Base-by-base conservation (phyloP, 2,888 invertebrate genomes). In the Drosophila anomelani region DNA sequence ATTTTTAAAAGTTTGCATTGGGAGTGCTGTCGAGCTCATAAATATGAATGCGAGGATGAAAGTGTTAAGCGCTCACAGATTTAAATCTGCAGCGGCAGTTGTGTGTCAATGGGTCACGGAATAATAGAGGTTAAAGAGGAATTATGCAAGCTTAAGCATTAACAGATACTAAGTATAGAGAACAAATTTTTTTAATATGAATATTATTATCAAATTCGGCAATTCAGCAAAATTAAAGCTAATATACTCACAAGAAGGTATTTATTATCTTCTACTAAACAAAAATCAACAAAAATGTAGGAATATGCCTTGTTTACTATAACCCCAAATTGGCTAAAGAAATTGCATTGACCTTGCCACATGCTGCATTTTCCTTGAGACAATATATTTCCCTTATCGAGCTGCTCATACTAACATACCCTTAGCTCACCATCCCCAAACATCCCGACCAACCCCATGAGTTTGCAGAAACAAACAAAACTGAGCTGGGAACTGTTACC, bases 401-500 rank as follows among this genome's bases (percentile, higher is more conserved):
- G 15, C 34, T 62, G 20, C 17, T 10, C 5, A 26, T 38, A 23
- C 38, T 36, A 61, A 34, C 41, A 15, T 20, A 64, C 64, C 62
- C 62, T 36, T 57, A 60, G 49, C 23, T 12, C 47, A 23, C 23
- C 78, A 61, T 67, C 56, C 55, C 59, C 26, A 49, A 68, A n/a
- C 67, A 17, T 32, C 17, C 23, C 60, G 20, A 46, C n/a, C 61
- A 46, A 67, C 67, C 67, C 67, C 67, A 69, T 46, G 26, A 39
- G 36, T 13, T n/a, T 17, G 46, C 29, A 29, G 20, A 62, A 62
- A 38, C 36, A 38, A 39, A 63, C 34, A n/a, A 53, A 53, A 15
- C 34, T 26, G 34, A n/a, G 69, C 32, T 70, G 70, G 51, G 62
- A 80, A 73, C 56, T 66, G 55, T 53, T 64, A 62, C 73, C 82